Conservation (phyloP, 2,113 vertebrate genomes). For the Cochlearius cochlearius region DNA sequence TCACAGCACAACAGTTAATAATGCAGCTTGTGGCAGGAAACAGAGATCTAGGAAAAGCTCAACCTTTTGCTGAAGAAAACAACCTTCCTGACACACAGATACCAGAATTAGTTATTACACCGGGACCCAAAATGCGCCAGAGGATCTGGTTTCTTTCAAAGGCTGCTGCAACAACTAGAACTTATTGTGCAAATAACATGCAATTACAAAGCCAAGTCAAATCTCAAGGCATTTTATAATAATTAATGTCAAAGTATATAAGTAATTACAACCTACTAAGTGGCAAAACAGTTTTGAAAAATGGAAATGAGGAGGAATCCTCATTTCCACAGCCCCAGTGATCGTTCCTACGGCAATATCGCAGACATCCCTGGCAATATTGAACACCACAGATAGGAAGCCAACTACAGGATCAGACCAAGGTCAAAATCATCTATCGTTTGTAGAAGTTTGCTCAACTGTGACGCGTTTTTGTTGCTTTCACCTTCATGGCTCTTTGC, state of each 20-base stretch:
- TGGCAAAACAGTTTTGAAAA: constrained; percentile 7
- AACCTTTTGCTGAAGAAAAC: not conserved
- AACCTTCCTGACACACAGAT: not conserved
- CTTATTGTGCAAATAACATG: not conserved
- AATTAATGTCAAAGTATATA: constrained; percentile 44
- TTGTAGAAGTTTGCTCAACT: not conserved
- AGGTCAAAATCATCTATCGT: not conserved
- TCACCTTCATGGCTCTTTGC: not conserved
- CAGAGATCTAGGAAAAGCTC: not conserved
- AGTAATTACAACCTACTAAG: constrained; percentile 4
- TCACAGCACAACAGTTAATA: not conserved
- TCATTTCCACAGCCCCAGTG: not conserved
- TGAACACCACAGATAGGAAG: not conserved
- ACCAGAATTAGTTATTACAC: not conserved
- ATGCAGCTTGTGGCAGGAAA: not conserved
- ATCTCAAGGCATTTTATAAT: constrained; percentile 38
- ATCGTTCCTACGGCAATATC: not conserved
- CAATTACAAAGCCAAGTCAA: constrained; percentile 23
- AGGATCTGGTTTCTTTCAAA: not conserved
- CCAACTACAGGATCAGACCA: not conserved
- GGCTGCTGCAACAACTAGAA: not conserved
- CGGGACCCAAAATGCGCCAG: not conserved
- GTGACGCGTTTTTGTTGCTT: not conserved
- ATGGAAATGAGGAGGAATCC: constrained; percentile 14
- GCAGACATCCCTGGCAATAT: not conserved